Percentiles rank a stretch among this genome's conserved stretches.
phyloP scores from a whole-genome alignment of 2,797 vertebrate species.

The Graptemys geographica region DNA sequence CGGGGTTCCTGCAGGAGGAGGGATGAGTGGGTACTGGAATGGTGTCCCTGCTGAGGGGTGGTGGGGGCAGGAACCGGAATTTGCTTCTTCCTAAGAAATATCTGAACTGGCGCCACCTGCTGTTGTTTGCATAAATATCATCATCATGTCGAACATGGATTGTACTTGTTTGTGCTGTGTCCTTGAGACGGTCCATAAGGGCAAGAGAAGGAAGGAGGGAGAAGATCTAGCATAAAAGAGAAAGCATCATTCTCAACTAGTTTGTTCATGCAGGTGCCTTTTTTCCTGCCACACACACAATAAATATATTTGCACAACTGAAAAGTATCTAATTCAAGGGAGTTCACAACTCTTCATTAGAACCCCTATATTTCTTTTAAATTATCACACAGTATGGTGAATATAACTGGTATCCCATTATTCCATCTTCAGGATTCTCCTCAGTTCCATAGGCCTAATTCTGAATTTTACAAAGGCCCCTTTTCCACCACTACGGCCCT shows the following conservation, averaged over 20 bases:
- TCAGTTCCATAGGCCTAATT: not conserved
- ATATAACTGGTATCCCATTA: not conserved
- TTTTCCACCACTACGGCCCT: not conserved
- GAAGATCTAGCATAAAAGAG: fast-evolving
- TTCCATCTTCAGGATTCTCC: not conserved
- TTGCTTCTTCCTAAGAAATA: too few relatives aligned
- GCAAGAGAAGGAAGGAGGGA: not conserved
- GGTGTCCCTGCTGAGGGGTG: too few relatives aligned
- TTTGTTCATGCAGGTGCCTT: not conserved
- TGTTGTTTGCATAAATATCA: not conserved
- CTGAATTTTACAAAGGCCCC: not conserved
- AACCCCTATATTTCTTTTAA: not conserved
- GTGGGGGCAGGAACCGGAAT: too few relatives aligned
- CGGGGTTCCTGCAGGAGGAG: too few relatives aligned
- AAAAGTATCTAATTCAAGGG: not conserved
- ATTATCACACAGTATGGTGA: not conserved
- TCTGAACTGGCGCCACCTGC: not conserved
- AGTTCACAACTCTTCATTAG: not conserved
- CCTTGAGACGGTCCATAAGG: not conserved
- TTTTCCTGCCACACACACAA: not conserved
- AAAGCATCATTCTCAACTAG: not conserved
- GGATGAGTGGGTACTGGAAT: too few relatives aligned
- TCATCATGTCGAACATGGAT: not conserved
- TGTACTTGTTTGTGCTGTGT: not conserved
- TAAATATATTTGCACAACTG: not conserved